Conservation (phyloP, 2,888 invertebrate species). For the Tachina lurida region DNA sequence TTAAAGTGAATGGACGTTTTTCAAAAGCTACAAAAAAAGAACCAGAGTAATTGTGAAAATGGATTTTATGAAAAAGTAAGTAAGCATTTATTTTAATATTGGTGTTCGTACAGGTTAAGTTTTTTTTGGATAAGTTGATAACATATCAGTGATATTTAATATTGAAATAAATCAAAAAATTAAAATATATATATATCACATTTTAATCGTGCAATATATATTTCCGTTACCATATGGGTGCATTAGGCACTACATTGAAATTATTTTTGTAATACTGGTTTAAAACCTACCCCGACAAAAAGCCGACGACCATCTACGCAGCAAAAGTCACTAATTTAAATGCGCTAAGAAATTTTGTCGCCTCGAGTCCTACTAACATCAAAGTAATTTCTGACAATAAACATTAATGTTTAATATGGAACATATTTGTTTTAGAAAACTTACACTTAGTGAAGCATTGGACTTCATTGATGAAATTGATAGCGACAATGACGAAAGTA, state of each 20-base stretch:
- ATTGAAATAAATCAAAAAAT: background rate
- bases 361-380: too few species aligned
- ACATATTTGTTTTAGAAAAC: background rate
- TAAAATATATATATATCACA: background rate
- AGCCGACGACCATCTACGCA: too few species aligned
- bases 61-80: conserved; percentile 1
- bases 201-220: background rate
- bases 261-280: background rate
- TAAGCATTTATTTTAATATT: background rate
- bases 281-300: too few species aligned
- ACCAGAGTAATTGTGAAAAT: background rate
- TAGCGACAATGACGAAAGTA: background rate
- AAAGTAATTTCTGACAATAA: background rate
- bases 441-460: background rate
- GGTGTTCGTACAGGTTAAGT: background rate
- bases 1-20: background rate
- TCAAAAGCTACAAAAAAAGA: too few species aligned
- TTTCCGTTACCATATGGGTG: background rate
- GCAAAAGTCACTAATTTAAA: too few species aligned
- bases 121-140: background rate
- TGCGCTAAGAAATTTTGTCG: too few species aligned
- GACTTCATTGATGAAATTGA: background rate
- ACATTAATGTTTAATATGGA: too few species aligned
- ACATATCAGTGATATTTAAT: background rate
- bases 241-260: background rate